Evolutionary conservation across 1,140 invertebrate genomes (phyloP).

Genomic region (Aphis gossypii): DNA sequence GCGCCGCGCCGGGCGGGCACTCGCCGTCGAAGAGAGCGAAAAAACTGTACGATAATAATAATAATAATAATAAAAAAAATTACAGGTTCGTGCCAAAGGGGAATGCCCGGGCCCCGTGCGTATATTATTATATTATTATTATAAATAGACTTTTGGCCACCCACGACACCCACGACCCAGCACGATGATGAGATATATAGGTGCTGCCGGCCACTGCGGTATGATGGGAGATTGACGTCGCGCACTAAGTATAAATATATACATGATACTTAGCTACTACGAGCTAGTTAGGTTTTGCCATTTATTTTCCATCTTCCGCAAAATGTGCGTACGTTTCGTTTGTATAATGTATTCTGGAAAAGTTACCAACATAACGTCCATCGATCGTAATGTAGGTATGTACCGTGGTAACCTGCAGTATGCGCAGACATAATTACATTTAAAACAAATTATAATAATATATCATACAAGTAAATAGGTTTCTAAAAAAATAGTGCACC

Average conservation of each 20-base stretch:
- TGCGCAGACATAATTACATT: too few species aligned
- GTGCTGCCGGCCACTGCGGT: not conserved
- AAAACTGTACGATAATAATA: not conserved
- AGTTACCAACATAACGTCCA: not conserved
- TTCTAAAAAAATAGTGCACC: not conserved
- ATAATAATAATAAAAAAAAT: constrained; percentile 33
- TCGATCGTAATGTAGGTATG: not conserved
- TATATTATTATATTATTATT: not conserved
- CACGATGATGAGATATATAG: not conserved
- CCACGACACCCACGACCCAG: constrained; percentile 41
- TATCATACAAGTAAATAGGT: not conserved
- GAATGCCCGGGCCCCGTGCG: constrained; percentile 21
- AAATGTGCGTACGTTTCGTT: not conserved
- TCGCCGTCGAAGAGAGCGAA: constrained; percentile 2
- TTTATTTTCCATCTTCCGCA: not conserved
- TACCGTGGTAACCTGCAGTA: not conserved
- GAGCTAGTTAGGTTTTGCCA: not conserved
- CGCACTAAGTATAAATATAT: not conserved
- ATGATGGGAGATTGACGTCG: not conserved
- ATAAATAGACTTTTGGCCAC: not conserved
- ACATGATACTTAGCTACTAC: not conserved
- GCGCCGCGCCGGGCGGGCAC: not conserved
- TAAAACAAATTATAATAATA: not conserved
- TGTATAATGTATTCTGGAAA: not conserved
- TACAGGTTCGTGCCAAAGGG: constrained; percentile 57